phyloP scores from a whole-genome alignment of 2,888 invertebrate genomes.

The Geophilus truncorum region DNA sequence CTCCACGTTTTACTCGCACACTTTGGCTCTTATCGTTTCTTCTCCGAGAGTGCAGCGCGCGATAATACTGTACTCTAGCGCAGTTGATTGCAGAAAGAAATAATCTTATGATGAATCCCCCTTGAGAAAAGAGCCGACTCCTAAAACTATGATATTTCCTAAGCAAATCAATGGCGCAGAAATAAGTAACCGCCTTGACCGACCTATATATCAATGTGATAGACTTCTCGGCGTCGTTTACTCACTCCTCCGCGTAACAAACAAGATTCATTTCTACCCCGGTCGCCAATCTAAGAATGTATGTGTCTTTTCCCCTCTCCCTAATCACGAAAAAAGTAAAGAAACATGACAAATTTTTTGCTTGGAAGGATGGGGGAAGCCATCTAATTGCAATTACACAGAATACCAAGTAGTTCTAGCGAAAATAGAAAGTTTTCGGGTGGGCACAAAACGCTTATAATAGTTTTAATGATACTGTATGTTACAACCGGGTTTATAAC shows the following conservation, averaged over 20 bases:
- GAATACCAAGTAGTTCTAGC: too few species aligned
- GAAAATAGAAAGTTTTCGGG: too few species aligned
- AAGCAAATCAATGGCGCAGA: slow-evolving; percentile 27
- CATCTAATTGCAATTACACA: background rate
- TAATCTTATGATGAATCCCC: slow-evolving; percentile 22
- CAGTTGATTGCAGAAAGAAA: background rate
- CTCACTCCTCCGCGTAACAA: background rate
- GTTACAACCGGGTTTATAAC: too few species aligned
- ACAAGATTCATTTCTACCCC: background rate
- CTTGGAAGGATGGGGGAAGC: too few species aligned
- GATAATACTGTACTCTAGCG: background rate
- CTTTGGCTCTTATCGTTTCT: background rate
- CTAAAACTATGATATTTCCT: slow-evolving; percentile 7
- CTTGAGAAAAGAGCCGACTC: background rate
- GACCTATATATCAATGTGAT: background rate
- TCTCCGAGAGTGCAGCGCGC: background rate
- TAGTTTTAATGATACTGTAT: too few species aligned
- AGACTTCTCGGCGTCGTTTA: background rate
- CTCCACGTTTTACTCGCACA: background rate
- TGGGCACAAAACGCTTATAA: too few species aligned
- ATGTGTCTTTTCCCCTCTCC: background rate
- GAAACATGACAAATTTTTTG: background rate
- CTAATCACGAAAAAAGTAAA: background rate
- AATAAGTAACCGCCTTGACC: slow-evolving; percentile 20
- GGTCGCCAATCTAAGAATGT: background rate